Base-by-base conservation (phyloP, 2,113 vertebrate species). In the Eulemur rufifrons region DNA sequence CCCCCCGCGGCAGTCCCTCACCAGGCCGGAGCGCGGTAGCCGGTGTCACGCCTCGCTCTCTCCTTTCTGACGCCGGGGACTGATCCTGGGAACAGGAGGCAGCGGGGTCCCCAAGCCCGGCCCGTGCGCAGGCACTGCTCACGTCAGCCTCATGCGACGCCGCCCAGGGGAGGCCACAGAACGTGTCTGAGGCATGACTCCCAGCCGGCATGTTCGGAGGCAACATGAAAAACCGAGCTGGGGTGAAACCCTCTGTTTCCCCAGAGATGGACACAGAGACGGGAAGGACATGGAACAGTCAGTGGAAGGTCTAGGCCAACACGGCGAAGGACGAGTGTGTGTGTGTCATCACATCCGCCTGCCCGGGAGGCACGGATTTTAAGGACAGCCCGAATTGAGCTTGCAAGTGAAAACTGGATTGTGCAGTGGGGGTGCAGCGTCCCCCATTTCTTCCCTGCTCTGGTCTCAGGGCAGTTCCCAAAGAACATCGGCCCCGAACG, bases 1-100 rank as follows among this genome's bases (percentile, higher is more conserved):
- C 34, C 10, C 0, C 8, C 25, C 0, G 0, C 0, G 37, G 39
- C 5, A 1, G 18, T 9, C 42, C 11, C 20, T 14, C 0, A 6
- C 3, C 18, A 2, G 32, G 61, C 54, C 14, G 6, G 52, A 56
- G 50, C 0, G 0, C 1, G 5, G 61, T 1, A 39, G 52, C 56
- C 4, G 42, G 13, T 2, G 21, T 8, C 37, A 0, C 20, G 39
- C 14, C 7, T 3, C 0, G 3, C 23, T 78, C 66, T 27, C 63
- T 50, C 63, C 34, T 74, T 11, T 54, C 20, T 13, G 92, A 13
- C 0, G 18, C 8, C 7, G 45, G 61, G 27, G 8, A 4, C 21
- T 29, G 1, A 45, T 34, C 59, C 14, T 82, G 68, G 71, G 50
- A 68, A 17, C 17, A 12, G 23, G 23, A 64, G 66, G 32, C 6